Conservation (phyloP, 1,140 invertebrate genomes). For the Drosophila gunungcola region DNA sequence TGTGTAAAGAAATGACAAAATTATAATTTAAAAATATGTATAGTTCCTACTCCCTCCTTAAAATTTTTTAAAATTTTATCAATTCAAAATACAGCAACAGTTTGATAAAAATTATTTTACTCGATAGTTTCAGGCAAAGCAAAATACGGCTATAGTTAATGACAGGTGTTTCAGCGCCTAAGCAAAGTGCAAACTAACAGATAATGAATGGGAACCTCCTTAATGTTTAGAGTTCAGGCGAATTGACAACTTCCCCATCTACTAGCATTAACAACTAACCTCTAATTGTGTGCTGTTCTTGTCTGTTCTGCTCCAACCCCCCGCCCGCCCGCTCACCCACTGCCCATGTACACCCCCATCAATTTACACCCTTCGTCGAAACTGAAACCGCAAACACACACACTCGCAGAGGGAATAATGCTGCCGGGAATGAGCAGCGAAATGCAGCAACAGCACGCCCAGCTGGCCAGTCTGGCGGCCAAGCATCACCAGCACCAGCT, state of each 20-base stretch:
- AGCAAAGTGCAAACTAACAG: not conserved
- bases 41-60: too few species aligned
- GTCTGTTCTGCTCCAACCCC: constrained; percentile 22
- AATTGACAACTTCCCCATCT: constrained; percentile 10
- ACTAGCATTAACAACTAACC: constrained; percentile 32
- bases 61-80: too few species aligned
- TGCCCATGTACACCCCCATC: constrained; percentile 19
- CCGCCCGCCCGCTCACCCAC: not conserved
- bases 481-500: constrained; percentile 80
- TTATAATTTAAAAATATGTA: too few species aligned
- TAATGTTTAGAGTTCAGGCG: constrained; percentile 1
- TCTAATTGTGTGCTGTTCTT: constrained; percentile 48
- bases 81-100: too few species aligned
- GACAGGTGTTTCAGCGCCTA: not conserved
- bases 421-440: constrained; percentile 70
- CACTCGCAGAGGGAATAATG: constrained; percentile 71
- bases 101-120: too few species aligned
- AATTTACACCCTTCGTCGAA: constrained; percentile 9
- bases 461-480: constrained; percentile 59
- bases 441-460: constrained; percentile 61
- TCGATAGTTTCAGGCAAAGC: not conserved
- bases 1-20: too few species aligned
- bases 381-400: constrained; percentile 25
- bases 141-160: not conserved
- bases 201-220: not conserved